Evolutionary conservation across 1,140 invertebrate genomes (phyloP).

Genomic region (Semibalanus balanoides): DNA sequence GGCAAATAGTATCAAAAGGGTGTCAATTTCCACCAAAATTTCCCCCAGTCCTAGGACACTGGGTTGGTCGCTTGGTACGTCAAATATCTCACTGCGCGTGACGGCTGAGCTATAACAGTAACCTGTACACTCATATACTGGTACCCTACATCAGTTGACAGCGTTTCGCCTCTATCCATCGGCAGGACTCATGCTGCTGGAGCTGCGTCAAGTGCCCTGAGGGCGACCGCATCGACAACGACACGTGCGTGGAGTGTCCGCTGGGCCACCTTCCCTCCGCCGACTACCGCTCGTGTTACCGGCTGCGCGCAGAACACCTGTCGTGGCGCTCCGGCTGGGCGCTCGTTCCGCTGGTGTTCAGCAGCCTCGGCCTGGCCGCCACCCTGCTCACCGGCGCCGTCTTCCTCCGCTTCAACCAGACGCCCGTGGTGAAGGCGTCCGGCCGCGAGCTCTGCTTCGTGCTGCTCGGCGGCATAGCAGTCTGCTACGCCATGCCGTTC

Average conservation of each 20-base stretch:
- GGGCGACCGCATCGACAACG: constrained; percentile 48
- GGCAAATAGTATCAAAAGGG: no score
- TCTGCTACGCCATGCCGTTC: constrained; percentile 46
- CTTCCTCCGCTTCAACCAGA: constrained; percentile 53
- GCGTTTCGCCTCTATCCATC: no score
- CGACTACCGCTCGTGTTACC: constrained; percentile 43
- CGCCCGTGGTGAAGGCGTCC: constrained; percentile 66
- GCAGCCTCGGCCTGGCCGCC: constrained; percentile 46
- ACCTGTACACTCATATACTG: no score
- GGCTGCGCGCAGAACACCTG: constrained; percentile 36
- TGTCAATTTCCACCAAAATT: no score
- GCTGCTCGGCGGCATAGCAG: constrained; percentile 44
- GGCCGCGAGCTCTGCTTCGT: constrained; percentile 68
- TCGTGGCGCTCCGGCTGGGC: constrained; percentile 46
- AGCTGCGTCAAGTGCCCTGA: constrained; percentile 54
- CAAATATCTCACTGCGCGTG: no score
- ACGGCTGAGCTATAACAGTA: no score
- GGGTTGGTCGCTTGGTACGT: no score
- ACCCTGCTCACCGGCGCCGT: constrained; percentile 47
- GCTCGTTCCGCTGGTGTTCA: constrained; percentile 47
- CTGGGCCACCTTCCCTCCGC: constrained; percentile 45
- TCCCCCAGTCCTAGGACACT: no score
- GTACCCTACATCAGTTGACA: no score
- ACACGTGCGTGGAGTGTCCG: constrained; percentile 47
- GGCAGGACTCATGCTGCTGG: constrained; percentile 54